Percentiles rank a stretch among this genome's conserved stretches.
phyloP scores from a whole-genome alignment of 1,140 invertebrate species.

The Catajapyx aquilonaris region DNA sequence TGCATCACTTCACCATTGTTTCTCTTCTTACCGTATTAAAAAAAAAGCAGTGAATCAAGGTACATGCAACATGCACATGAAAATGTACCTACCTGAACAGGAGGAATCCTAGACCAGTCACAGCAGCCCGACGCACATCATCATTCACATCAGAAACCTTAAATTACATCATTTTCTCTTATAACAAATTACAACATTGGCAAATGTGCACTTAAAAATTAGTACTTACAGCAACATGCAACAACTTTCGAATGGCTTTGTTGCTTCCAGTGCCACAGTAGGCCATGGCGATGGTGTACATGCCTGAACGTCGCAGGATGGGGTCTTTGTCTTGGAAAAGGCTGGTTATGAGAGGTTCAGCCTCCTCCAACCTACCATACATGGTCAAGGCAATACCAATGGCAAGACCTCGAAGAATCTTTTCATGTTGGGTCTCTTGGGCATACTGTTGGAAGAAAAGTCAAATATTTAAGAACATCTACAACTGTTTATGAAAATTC shows the following conservation, averaged over 20 bases:
- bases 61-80: too few relatives aligned
- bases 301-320: conserved; percentile 71
- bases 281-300: conserved; percentile 95
- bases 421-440: conserved; percentile 93
- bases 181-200: too few relatives aligned
- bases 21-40: too few relatives aligned
- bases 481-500: too few relatives aligned
- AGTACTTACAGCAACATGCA: conserved; percentile 75
- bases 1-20: too few relatives aligned
- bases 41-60: too few relatives aligned
- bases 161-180: too few relatives aligned
- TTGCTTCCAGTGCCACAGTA: conserved; percentile 98
- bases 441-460: conserved; percentile 31
- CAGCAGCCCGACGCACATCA: conserved; percentile 91
- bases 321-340: conserved; percentile 72
- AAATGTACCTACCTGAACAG: conserved; percentile 67
- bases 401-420: conserved; percentile 86
- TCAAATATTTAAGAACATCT: too few relatives aligned
- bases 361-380: conserved; percentile 91
- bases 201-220: too few relatives aligned
- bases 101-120: conserved; percentile 91
- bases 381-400: conserved; percentile 91
- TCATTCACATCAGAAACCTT: conserved; percentile 91
- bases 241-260: conserved; percentile 76
- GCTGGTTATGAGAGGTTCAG: conserved; percentile 77